Base-by-base conservation (phyloP, 2,797 vertebrate genomes). In the Nannoperca australis region DNA sequence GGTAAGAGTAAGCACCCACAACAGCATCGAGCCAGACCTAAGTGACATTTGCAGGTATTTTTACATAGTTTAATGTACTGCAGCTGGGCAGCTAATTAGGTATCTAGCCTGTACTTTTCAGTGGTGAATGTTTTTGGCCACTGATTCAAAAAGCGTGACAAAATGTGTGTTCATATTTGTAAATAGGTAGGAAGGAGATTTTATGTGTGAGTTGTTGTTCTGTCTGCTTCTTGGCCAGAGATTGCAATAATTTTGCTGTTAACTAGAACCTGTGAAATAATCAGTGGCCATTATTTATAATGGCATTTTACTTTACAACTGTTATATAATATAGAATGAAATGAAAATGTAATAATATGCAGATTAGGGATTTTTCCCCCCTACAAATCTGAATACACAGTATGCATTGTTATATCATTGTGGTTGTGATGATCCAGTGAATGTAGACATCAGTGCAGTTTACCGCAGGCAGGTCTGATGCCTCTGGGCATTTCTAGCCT, bases 401-500 rank as follows among this genome's bases (percentile, higher is more conserved):
- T 34, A 44, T 51, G 49, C 4, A 2, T 1, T 32, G 20, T 58
- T 14, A 22, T 36, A 38, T 44, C 27, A 32, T 7, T 70, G 50
- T 42, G 45, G 49, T 0, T 75, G 56, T 63, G 32, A 65, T 53
- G n/a, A 24, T 34, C 42, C 58, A 51, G 36, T 42, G 53, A 66
- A 73, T 50, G 38, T 47, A 79, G 40, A 50, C 69, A 68, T 54
- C 38, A 73, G 5, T 69, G 34, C 18, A 56, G 36, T 47, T 44
- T 60, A 70, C 56, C 17, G 1, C 61, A 38, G 68, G 68, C 78
- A 69, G 53, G 11, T 72, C 24, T 68, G 55, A 56, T 55, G 59
- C 59, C 54, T 65, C 54, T 27, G 72, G 75, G 22, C 75, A 71
- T 55, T 67, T 64, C 49, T 51, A n/a, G 51, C 74, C 67, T 51